Evolutionary conservation across 2,113 vertebrate species (phyloP).

Genomic region (Mystacornis crossleyi): DNA sequence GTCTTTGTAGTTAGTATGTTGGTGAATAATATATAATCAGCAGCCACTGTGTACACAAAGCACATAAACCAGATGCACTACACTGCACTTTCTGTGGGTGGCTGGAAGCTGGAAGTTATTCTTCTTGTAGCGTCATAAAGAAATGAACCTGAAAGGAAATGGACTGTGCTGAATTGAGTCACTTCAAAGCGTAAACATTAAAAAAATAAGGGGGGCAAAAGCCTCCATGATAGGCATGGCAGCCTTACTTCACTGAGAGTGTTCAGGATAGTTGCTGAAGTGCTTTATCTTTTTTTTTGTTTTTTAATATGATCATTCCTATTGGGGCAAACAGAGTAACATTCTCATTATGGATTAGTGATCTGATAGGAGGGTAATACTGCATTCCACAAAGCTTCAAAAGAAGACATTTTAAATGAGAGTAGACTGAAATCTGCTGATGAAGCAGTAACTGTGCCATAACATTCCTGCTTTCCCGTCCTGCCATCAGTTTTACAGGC

Average conservation of each 20-base stretch:
- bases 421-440: neutral
- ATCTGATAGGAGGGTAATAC: neutral
- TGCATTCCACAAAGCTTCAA: neutral
- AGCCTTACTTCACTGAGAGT: neutral
- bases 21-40: slow-evolving; percentile 15
- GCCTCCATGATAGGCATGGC: neutral
- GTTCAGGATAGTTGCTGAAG: neutral
- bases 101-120: neutral
- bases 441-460: neutral
- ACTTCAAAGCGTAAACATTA: neutral
- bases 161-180: neutral
- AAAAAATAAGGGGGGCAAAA: neutral
- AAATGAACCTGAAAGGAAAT: neutral
- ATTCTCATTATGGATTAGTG: neutral
- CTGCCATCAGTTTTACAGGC: neutral
- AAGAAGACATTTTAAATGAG: neutral
- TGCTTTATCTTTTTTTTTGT: neutral
- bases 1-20: neutral
- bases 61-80: neutral
- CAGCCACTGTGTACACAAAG: neutral
- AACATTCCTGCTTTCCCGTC: neutral
- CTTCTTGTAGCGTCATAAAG: neutral
- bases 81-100: neutral
- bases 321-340: neutral
- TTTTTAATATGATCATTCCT: neutral